Base-by-base conservation (phyloP, 2,888 invertebrate species). In the Drosophila mayaguana region DNA sequence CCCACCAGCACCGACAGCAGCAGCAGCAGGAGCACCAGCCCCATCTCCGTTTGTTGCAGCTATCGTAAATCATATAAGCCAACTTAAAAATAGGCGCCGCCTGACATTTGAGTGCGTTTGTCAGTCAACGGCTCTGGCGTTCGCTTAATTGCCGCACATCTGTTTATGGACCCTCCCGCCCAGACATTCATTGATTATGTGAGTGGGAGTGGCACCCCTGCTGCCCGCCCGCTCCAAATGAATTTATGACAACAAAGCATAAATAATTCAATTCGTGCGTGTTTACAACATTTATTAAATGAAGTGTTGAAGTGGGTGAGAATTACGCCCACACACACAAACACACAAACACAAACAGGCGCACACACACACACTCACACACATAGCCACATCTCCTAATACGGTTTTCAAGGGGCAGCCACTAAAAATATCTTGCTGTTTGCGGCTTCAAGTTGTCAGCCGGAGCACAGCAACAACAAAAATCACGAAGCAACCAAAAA, bases 201-300 rank as follows among this genome's bases (percentile, higher is more conserved):
- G 55, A 42, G 55, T 67, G 67, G 67, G 67, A 9, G 28, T 16
- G 36, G 14, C n/a, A 38, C 18, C 36, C 45, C 45, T 22, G 18
- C 18, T 16, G 9, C 40, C 34, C 25, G 28, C 42, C 34, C 22
- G 28, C 50, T 20, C 38, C 32, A 79, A 80, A 81, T 84, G 81
- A 81, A 81, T 86, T 84, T 84, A 84, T 83, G 83, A 86, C 83
- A 83, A 69, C 70, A 63, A 55, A 79, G 64, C 74, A 78, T 68
- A 74, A 81, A 86, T 86, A 83, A 83, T 85, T 86, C 81, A 83
- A 80, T 82, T 80, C 70, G 71, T 72, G 78, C 79, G 79, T 79
- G 78, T 78, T 79, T 75, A 79, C 79, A 79, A 54, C 79, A 79
- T 79, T 79, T 75, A 79, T 75, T 75, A 72, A 72, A 79, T 79